Evolutionary conservation across 1,140 invertebrate genomes (phyloP).

Genomic region (Holotrichia oblita): DNA sequence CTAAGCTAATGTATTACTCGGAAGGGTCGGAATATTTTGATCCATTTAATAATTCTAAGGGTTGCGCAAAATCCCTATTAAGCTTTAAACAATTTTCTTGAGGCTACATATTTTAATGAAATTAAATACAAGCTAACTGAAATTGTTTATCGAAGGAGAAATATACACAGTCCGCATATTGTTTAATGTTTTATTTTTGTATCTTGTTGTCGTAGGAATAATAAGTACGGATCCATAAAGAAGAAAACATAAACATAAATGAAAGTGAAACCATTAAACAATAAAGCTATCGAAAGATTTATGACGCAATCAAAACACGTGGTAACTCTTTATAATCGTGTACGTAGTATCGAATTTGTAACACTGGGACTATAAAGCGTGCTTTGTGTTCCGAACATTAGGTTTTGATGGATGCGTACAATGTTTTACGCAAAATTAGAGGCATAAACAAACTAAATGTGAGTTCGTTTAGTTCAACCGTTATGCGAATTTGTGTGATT

Average conservation of each 20-base stretch:
- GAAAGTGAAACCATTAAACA: background rate
- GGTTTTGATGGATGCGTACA: conserved; percentile 24
- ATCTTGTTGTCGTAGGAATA: too few relatives aligned
- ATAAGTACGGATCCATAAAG: too few relatives aligned
- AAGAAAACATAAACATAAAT: background rate
- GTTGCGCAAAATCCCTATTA: background rate
- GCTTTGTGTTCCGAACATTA: conserved; percentile 33
- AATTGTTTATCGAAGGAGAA: background rate
- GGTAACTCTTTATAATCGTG: conserved; percentile 2
- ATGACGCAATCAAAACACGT: background rate
- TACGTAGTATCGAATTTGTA: conserved; percentile 23
- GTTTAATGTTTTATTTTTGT: too few relatives aligned
- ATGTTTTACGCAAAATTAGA: conserved; percentile 34
- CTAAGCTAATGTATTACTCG: background rate
- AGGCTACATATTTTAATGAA: background rate
- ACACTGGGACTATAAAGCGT: conserved; percentile 19
- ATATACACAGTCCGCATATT: background rate
- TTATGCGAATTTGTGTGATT: conserved; percentile 30
- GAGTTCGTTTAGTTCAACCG: background rate
- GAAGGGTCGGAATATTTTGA: background rate
- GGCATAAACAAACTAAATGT: conserved; percentile 30
- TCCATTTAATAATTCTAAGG: background rate
- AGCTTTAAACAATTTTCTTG: background rate
- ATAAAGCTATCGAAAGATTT: conserved; percentile 21
- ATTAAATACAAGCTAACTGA: background rate